Evolutionary conservation across 2,888 invertebrate genomes (phyloP).

Genomic region (Amorpha juglandis): DNA sequence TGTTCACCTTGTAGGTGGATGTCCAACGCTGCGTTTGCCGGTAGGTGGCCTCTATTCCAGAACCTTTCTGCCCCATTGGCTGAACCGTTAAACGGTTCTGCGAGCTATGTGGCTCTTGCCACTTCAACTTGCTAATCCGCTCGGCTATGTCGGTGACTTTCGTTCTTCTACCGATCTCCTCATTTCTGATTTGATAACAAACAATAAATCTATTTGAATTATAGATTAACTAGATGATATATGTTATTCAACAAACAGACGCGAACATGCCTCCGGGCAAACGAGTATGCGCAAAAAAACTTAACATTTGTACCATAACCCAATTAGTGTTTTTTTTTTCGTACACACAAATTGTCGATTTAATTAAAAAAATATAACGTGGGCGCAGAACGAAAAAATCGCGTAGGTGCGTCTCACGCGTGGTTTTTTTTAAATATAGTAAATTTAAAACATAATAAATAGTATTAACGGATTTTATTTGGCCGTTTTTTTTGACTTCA

Average conservation of each 20-base stretch:
- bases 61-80: too few relatives aligned
- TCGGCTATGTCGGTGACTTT: too few relatives aligned
- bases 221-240: neutral
- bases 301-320: conserved; percentile 2
- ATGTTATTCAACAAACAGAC: neutral
- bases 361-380: conserved; percentile 6
- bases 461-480: neutral
- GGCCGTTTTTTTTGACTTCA: neutral
- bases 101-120: too few relatives aligned
- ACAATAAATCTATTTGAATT: too few relatives aligned
- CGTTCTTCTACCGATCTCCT: too few relatives aligned
- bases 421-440: neutral
- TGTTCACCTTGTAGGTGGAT: too few relatives aligned
- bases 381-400: conserved; percentile 3
- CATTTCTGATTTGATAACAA: too few relatives aligned
- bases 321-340: conserved; percentile 16
- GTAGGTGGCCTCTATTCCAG: too few relatives aligned
- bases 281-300: neutral
- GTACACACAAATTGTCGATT: conserved; percentile 8
- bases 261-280: neutral
- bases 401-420: neutral
- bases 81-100: too few relatives aligned
- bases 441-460: neutral
- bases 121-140: too few relatives aligned
- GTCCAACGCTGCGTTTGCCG: too few relatives aligned